Percentiles rank a stretch among this genome's conserved stretches.
phyloP scores from a whole-genome alignment of 2,888 invertebrate species.

The Molanna angustata region DNA sequence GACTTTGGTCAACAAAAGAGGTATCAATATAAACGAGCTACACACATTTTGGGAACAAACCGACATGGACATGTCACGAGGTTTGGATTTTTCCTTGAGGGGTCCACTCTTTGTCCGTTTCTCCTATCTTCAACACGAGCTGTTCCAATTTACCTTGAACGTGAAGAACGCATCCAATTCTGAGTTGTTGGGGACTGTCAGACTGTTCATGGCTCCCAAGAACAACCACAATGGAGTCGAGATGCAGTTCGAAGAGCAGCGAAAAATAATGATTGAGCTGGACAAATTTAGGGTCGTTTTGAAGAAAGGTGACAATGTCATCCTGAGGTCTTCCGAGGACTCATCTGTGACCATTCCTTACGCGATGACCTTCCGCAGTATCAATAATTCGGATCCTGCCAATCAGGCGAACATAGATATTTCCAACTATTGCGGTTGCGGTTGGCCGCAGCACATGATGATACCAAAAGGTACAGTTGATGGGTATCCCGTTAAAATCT shows the following conservation, averaged over 20 bases:
- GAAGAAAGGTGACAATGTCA: slow-evolving; percentile 62
- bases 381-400: slow-evolving; percentile 59
- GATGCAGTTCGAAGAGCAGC: slow-evolving; percentile 36
- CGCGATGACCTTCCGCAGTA: slow-evolving; percentile 73
- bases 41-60: slow-evolving; percentile 39
- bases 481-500: slow-evolving; percentile 38
- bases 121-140: slow-evolving; percentile 38
- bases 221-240: slow-evolving; percentile 35
- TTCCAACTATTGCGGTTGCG: slow-evolving; percentile 42
- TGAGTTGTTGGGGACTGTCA: slow-evolving; percentile 35
- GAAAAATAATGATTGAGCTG: slow-evolving; percentile 40
- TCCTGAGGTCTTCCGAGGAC: slow-evolving; percentile 63
- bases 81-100: slow-evolving; percentile 39
- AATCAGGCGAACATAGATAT: slow-evolving; percentile 52
- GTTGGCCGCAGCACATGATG: slow-evolving; percentile 44
- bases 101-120: slow-evolving; percentile 35
- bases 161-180: slow-evolving; percentile 22
- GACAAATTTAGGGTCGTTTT: slow-evolving; percentile 40
- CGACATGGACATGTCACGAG: slow-evolving; percentile 40
- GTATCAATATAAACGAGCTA: slow-evolving; percentile 26
- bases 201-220: slow-evolving; percentile 41
- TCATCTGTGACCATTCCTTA: slow-evolving; percentile 83
- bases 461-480: slow-evolving; percentile 36
- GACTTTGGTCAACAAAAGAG: slow-evolving; percentile 6
- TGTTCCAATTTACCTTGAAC: slow-evolving; percentile 34